Base-by-base conservation (phyloP, 1,140 invertebrate genomes). In the Neelides sp. region DNA sequence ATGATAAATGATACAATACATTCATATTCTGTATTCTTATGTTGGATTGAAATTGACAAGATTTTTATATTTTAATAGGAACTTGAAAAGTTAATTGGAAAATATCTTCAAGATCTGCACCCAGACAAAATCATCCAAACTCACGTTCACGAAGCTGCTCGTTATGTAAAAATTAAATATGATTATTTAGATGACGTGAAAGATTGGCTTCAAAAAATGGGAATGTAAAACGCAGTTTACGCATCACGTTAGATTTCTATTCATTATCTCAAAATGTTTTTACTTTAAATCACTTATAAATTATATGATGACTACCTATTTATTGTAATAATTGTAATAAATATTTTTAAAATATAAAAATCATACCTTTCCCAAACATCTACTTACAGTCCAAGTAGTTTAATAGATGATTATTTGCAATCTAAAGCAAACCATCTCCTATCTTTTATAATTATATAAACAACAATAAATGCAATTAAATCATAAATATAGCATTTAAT, bases 81-180 rank as follows among this genome's bases (percentile, higher is more conserved):
- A 34, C 63, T 91, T 50, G 81, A 86, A 56, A 67, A 76, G 35
- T 82, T 86, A 61, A 64, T 92, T 20, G 75, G 75, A 43, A 42
- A 69, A 8, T 76, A 78, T 62, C 65, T 92, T 24, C 67, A 82
- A 64, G 61, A 72, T 2, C 64, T 73, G 39, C 62, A 72, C 22
- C 69, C 69, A 0, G 71, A 64, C 28, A 62, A 68, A 43, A 8
- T 30, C 4, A 70, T 87, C 28, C 73, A 76, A 59, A 75, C 76
- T 4, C 75, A 80, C 65, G 77, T 90, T 1, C 80, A 90, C 65
- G 89, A 94, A 73, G 71, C 86, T 43, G 71, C 68, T 39, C 72
- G 78, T 49, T 70, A 71, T 62, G 79, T 94, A 37, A 73, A 75
- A 61, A 73, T 88, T 42, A 80, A 80, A 65, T 85, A 85, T 19